Conservation (phyloP, 2,113 vertebrate genomes). For the Ptilorrhoa leucosticta region DNA sequence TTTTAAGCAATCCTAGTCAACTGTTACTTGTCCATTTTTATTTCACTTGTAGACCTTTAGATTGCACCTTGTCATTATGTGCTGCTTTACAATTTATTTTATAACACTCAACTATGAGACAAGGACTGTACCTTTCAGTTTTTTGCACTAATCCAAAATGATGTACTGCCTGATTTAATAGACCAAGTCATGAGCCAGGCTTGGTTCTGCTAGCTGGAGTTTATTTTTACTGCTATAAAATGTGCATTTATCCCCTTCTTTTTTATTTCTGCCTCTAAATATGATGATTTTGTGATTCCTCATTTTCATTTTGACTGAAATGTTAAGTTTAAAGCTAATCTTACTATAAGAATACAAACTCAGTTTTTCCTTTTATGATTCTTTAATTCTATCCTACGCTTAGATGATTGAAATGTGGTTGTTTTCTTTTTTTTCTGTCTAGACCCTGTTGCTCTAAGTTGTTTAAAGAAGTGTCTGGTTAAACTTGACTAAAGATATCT, state of each 20-base stretch:
- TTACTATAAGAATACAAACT: neutral
- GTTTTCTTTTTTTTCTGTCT: neutral
- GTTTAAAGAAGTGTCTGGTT: neutral
- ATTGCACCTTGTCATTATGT: slow-evolving; percentile 23
- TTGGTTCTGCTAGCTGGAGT: neutral
- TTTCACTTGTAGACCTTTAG: slow-evolving; percentile 21
- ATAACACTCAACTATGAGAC: neutral
- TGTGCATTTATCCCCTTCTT: neutral
- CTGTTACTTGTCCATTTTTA: slow-evolving; percentile 23
- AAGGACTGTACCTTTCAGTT: neutral
- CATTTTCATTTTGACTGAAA: neutral
- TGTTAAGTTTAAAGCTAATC: neutral
- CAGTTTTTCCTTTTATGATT: neutral
- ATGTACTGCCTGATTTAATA: slow-evolving; percentile 1
- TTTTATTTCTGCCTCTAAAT: neutral
- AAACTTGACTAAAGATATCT: neutral
- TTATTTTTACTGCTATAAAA: neutral
- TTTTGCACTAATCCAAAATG: neutral
- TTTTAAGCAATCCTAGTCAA: neutral
- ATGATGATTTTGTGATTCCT: neutral
- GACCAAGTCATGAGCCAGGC: neutral
- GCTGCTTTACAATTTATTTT: neutral
- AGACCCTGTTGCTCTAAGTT: neutral
- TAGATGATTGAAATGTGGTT: neutral
- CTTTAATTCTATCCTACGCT: neutral